These are phyloP conservation scores for Blastobasis lacticolella DNA, from an alignment of 2,888 invertebrate species.

Conservation along the genomic window DNA sequence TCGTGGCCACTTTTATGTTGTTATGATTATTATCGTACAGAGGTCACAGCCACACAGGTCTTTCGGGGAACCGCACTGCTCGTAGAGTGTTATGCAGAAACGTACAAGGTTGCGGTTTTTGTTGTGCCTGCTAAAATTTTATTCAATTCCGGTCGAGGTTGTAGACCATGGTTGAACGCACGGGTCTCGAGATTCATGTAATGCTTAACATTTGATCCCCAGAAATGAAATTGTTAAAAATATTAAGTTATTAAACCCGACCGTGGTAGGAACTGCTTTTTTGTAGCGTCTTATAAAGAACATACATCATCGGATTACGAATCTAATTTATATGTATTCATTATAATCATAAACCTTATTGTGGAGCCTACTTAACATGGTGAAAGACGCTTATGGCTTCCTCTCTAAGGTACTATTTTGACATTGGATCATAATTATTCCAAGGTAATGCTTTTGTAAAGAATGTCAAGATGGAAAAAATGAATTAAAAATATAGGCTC, in stretches of 20 bases:
- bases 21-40: conserved; percentile 70
- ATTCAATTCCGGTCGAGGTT: no score
- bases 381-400: conserved; percentile 39
- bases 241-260: conserved; percentile 56
- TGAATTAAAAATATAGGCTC: conserved; percentile 33
- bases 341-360: conserved; percentile 47
- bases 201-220: conserved; percentile 25
- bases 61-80: conserved; percentile 24
- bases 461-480: conserved; percentile 29
- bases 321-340: conserved; percentile 58
- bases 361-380: conserved; percentile 52
- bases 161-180: no score
- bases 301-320: conserved; percentile 65
- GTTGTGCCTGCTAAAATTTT: no score
- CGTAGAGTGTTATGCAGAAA: no score
- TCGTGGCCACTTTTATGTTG: conserved; percentile 66
- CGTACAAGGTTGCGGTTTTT: no score
- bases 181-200: no score
- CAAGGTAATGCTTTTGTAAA: conserved; percentile 54
- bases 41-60: conserved; percentile 56
- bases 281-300: conserved; percentile 34
- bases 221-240: conserved; percentile 48
- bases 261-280: conserved; percentile 42
- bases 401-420: conserved; percentile 56
- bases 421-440: conserved; percentile 65